Conservation (phyloP, 2,797 vertebrate genomes). For the Heteromormyrus szaboi region DNA sequence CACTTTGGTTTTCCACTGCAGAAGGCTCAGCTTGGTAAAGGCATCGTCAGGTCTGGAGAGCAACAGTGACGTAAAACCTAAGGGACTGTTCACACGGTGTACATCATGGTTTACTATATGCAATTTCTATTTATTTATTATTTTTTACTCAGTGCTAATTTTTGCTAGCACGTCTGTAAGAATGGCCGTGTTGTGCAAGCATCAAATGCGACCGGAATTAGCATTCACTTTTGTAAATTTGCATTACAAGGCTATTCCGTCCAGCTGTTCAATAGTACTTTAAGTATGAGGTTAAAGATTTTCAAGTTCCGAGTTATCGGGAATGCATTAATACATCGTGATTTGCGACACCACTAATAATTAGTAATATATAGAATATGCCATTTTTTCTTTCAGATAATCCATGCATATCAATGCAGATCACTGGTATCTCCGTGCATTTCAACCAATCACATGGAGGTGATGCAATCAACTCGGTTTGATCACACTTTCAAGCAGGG, state of each 20-base stretch:
- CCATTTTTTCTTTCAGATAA: background rate
- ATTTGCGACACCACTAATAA: background rate
- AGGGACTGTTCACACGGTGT: too few species aligned
- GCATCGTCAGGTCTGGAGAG: background rate
- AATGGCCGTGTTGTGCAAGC: background rate
- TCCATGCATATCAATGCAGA: background rate
- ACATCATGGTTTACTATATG: background rate
- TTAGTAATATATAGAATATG: background rate
- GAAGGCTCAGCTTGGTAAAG: background rate
- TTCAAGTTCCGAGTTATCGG: background rate
- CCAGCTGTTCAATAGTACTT: background rate
- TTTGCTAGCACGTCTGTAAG: background rate
- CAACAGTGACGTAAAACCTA: background rate
- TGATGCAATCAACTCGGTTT: background rate
- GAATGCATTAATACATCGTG: background rate
- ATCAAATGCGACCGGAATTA: background rate
- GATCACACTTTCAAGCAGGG: background rate
- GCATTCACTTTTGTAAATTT: background rate
- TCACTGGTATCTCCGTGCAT: background rate
- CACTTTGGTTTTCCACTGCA: background rate
- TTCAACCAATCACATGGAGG: background rate
- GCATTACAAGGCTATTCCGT: background rate
- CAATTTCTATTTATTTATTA: background rate
- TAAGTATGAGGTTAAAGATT: background rate
- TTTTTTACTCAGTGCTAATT: background rate